Evolutionary conservation across 2,113 vertebrate species (phyloP), one percentile per base, ranked within the genome.

Genomic region (Pagrus major): DNA sequence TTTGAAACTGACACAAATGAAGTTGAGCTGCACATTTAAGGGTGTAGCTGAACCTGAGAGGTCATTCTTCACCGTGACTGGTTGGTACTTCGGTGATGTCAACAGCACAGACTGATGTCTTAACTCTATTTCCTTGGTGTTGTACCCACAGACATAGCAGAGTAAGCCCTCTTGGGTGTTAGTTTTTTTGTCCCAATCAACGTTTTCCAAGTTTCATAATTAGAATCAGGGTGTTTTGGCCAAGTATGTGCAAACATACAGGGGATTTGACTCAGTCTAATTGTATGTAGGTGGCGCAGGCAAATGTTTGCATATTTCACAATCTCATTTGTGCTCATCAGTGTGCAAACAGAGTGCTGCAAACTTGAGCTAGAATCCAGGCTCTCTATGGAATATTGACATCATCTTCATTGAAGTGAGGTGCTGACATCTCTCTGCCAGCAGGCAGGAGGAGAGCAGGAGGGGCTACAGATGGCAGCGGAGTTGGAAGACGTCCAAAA

Each of bases 381-480:
- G 54, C 65, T 83, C 68, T 42, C n/a, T 25, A 5, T 70, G 58
- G 77, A 76, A 73, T 80, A 81, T 67, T 79, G 65, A 82, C 75
- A 84, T 81, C 9, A 71, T 76, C 71, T 75, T 63, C 52, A 73
- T 10, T 87, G 79, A 89, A 67, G 72, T 29, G 31, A 64, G 23
- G 31, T 46, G 42, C 41, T 61, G 66, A 78, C 52, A 15, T 76
- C 41, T 74, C 71, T 31, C 78, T 69, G 83, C 54, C 56, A 77
- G 41, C 41, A 42, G 68, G 68, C 75, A 77, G 80, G 70, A 73
- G 68, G 66, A 39, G 71, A 80, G 85, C 76, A 84, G 81, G 81
- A 78, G 78, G 75, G 56, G 75, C 72, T 66, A 64, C 81, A 90
- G 85, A 87, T 83, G 84, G 90, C 78, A 84, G 73, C 67, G 15